Base-by-base conservation (phyloP, 2,113 vertebrate genomes). In the Antennarius striatus region DNA sequence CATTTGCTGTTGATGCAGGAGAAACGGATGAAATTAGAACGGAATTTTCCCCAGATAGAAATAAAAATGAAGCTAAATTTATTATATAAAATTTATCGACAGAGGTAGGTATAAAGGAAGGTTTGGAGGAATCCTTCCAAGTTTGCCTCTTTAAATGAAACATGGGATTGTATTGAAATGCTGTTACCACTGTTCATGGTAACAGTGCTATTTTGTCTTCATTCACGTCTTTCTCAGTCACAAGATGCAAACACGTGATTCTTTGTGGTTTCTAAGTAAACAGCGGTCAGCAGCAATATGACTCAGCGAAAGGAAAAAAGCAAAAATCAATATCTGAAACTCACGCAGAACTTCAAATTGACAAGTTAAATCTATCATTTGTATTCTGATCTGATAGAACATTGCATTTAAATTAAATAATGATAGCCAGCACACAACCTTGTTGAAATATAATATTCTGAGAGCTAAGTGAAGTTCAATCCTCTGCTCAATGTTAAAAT, bases 391-490 rank as follows among this genome's bases (percentile, higher is more conserved):
- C 73, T 68, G 71, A 81, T 73, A 71, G 39, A 69, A 55, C 60
- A 66, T 81, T 82, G 32, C 51, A 28, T 52, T 70, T 72, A 68
- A 77, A 83, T 85, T 16, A 56, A 68, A 79, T 75, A 77, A 81
- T 73, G 50, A 82, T 55, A 47, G 14, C 32, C 10, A 64, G 48
- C 51, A 39, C 42, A 78, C 32, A 73, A 32, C 55, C 75, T 71
- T 57, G 63, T 13, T 80, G 64, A 81, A 79, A 87, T 52, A n/a
- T 62, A 72, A 82, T 84, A 79, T 63, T 74, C 68, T 75, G 83
- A 84, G 80, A 84, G 80, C 51, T 80, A 75, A 55, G 73, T 65
- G 17, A 43, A 76, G 50, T 75, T 71, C 50, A 73, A 55, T 77
- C 50, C 56, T 61, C 65, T 85, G 79, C 63, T 82, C 58, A 75